Conservation (phyloP, 2,797 vertebrate species). For the Gambusia yucatana region DNA sequence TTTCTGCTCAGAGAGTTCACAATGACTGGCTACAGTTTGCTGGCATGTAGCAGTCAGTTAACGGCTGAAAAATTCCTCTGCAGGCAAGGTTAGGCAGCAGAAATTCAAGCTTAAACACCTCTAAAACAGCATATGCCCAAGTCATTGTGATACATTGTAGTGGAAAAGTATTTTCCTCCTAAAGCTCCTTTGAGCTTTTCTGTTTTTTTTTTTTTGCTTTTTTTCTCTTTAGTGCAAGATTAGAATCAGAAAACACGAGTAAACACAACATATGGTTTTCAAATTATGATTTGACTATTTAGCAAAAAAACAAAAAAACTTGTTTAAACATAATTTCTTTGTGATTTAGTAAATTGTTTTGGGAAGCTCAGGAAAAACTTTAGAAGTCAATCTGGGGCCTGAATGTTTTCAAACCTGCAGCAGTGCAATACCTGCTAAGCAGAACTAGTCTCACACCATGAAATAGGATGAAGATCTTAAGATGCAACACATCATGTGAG, state of each 20-base stretch:
- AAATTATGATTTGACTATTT: background rate
- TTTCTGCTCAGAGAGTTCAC: conserved; percentile 31
- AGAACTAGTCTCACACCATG: background rate
- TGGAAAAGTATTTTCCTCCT: background rate
- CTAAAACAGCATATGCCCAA: too few species aligned
- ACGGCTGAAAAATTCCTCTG: conserved; percentile 34
- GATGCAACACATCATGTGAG: background rate
- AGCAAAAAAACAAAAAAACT: background rate
- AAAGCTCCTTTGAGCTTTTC: background rate
- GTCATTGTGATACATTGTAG: too few species aligned
- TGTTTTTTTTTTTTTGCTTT: background rate
- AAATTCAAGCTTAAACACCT: conserved; percentile 12
- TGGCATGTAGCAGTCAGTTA: conserved; percentile 37
- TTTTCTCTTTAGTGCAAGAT: background rate
- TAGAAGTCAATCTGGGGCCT: background rate
- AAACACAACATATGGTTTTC: background rate
- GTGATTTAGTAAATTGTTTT: background rate
- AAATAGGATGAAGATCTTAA: background rate
- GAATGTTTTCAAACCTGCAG: background rate
- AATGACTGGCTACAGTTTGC: conserved; percentile 31
- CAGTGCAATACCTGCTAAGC: background rate
- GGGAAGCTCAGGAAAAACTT: background rate
- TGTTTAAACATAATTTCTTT: background rate
- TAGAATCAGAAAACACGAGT: background rate
- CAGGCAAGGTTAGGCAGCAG: conserved; percentile 32